phyloP scores from a whole-genome alignment of 2,797 vertebrate genomes.

The Furcifer pardalis region DNA sequence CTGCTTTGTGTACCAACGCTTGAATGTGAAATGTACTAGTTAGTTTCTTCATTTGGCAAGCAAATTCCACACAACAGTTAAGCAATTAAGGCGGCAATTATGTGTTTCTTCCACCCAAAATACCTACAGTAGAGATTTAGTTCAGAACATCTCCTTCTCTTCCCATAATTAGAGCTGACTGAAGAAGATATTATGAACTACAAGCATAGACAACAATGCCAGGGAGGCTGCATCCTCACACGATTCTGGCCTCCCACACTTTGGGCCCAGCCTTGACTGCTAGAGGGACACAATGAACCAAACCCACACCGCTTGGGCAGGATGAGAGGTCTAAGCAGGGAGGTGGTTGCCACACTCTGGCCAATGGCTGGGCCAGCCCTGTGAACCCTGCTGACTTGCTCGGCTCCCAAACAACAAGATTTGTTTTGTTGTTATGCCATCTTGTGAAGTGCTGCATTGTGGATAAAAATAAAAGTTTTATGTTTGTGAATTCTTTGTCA shows the following conservation, averaged over 20 bases:
- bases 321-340: too few species aligned
- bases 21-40: slow-evolving; percentile 1
- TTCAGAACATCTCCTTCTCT: background rate
- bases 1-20: background rate
- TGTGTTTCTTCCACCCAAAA: background rate
- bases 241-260: background rate
- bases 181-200: too few species aligned
- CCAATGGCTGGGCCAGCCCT: too few species aligned
- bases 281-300: background rate
- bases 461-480: background rate
- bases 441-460: background rate
- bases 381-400: too few species aligned
- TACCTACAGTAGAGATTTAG: background rate
- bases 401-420: background rate
- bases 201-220: background rate
- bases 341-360: background rate
- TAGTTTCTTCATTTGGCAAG: background rate
- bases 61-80: background rate
- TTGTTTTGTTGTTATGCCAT: background rate
- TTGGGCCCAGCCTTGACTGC: background rate
- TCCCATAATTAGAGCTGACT: background rate
- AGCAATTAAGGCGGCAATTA: background rate
- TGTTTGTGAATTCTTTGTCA: background rate
- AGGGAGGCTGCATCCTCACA: background rate
- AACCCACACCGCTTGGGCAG: too few species aligned